Conservation (phyloP, 2,888 invertebrate species). For the Vesta saturnalis region DNA sequence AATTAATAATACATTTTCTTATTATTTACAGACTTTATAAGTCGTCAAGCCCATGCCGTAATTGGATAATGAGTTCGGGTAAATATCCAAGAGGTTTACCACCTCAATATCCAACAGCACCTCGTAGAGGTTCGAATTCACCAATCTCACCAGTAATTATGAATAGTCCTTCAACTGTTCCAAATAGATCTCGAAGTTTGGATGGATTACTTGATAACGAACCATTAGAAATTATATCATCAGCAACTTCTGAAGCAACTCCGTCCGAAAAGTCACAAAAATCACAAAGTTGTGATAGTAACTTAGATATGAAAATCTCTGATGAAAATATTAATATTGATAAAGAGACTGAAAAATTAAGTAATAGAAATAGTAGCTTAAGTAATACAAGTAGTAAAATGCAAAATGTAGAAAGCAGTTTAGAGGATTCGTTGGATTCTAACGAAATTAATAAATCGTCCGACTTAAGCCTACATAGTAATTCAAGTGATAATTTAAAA, state of each 20-base stretch:
- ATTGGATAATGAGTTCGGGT: conserved; percentile 65
- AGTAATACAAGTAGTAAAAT: conserved; percentile 44
- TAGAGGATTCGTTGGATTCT: conserved; percentile 48
- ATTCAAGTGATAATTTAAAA: conserved; percentile 69
- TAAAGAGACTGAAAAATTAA: conserved; percentile 53
- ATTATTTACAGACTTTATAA: conserved; percentile 69
- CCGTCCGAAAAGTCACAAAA: conserved; percentile 53
- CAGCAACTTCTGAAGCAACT: conserved; percentile 47
- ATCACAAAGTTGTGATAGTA: conserved; percentile 56
- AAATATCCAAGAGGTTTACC: conserved; percentile 54
- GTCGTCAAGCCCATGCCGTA: conserved; percentile 72
- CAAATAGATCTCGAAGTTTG: conserved; percentile 70
- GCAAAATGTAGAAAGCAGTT: conserved; percentile 47
- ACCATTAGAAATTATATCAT: conserved; percentile 40
- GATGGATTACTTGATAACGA: conserved; percentile 69
- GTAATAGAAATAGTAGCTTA: conserved; percentile 43
- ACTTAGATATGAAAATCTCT: conserved; percentile 47
- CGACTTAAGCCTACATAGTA: conserved; percentile 66
- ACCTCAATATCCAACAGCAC: conserved; percentile 58
- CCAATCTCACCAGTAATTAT: conserved; percentile 57
- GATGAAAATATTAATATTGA: conserved; percentile 41
- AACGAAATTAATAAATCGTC: conserved; percentile 63
- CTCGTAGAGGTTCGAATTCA: conserved; percentile 60
- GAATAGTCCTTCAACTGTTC: conserved; percentile 46
- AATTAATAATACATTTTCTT: too few species aligned